phyloP scores from a whole-genome alignment of 2,797 vertebrate species.

The Agapornis canus region DNA sequence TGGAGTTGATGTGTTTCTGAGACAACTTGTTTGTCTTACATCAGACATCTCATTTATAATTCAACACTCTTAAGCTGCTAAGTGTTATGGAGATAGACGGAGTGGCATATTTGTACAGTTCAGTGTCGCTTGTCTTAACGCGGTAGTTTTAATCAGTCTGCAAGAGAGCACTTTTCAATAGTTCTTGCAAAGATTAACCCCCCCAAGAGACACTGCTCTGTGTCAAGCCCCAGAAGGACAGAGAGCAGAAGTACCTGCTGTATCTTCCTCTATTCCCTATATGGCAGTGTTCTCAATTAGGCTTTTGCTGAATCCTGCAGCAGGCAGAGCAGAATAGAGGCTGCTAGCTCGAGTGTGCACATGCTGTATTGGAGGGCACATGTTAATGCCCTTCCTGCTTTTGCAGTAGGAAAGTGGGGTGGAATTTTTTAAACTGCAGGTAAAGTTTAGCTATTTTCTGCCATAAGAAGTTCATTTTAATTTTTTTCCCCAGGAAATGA shows the following conservation, averaged over 20 bases:
- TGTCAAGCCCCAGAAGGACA: background rate
- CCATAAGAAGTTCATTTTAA: background rate
- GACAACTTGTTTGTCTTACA: background rate
- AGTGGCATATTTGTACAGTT: background rate
- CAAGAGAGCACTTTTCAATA: background rate
- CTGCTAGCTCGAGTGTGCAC: fast-evolving
- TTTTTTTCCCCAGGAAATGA: background rate
- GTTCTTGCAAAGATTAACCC: background rate
- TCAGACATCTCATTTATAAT: background rate
- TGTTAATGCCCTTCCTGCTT: background rate
- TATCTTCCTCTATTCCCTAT: fast-evolving
- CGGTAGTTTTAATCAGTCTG: background rate
- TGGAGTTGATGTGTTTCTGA: background rate
- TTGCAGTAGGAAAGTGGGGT: background rate
- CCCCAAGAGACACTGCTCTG: background rate
- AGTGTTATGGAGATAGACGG: background rate
- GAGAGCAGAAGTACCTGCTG: fast-evolving
- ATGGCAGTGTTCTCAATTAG: fast-evolving
- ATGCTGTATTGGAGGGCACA: fast-evolving
- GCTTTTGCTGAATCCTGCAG: background rate
- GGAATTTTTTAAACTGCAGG: background rate
- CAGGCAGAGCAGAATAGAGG: background rate
- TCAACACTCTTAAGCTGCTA: fast-evolving
- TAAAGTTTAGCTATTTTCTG: background rate
- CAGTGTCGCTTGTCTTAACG: background rate